Evolutionary conservation across 2,797 vertebrate species (phyloP), one percentile per base, ranked within the genome.

Genomic region (Arrhamphus sclerolepis): DNA sequence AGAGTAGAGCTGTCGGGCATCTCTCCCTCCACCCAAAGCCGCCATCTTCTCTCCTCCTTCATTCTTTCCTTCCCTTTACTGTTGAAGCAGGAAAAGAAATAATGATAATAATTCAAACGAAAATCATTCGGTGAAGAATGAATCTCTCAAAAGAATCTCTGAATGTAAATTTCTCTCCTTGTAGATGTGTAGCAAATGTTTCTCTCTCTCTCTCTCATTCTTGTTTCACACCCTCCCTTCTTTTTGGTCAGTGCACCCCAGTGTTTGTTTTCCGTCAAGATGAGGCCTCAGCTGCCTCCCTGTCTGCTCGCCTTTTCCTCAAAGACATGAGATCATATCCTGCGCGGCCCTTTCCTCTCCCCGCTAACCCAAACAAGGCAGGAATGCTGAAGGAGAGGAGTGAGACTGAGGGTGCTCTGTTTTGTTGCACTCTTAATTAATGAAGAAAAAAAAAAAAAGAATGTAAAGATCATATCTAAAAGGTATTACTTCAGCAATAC

Each of bases 251-350:
- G 46, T 70, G 56, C 54, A 24, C 81, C 48, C 18, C 66, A 76
- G 62, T 80, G 87, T 86, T 90, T 89, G 84, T 82, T 92, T 92
- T 88, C 72, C 50, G 60, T 81, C 88, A 72, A 57, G 71, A 77
- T 58, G 88, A 89, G 87, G 87, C 87, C 88, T 79, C 80, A 56
- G 70, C 81, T 77, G 68, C 89, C 84, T 81, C 81, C 83, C 70
- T 73, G 82, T 85, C 78, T 73, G 52, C 81, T 81, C 21, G 78
- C 83, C 86, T 90, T 91, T 91, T 88, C 90, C 91, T 92, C 86
- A 85, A 87, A 93, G 92, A 90, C 89, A 90, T 93, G 89, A 93
- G 88, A 91, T 92, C 86, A 93, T 91, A 91, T 94, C 93, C 92
- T 93, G 90, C 63, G 86, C 86, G 61, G 87, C 88, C 90, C 89